Conservation (phyloP, 1,140 invertebrate species). For the Cotesia vestalis region DNA sequence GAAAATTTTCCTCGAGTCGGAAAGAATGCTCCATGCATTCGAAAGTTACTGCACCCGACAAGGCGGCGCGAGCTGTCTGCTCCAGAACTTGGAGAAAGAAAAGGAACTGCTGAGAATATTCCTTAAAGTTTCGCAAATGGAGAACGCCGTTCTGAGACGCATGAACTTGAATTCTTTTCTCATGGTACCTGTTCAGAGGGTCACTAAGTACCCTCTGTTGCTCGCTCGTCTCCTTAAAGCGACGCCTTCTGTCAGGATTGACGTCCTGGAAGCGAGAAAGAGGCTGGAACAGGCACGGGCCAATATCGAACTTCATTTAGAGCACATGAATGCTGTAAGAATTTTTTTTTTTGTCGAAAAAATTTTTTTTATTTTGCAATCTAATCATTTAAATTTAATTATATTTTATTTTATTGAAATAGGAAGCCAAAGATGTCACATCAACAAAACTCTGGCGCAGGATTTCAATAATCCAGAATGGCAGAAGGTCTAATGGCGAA, state of each 20-base stretch:
- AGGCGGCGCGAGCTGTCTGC: constrained; percentile 85
- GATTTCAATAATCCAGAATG: constrained; percentile 81
- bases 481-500: constrained; percentile 76
- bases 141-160: constrained; percentile 88
- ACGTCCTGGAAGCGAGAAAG: constrained; percentile 79
- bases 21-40: constrained; percentile 92
- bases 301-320: constrained; percentile 91
- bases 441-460: constrained; percentile 87
- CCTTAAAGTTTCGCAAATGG: constrained; percentile 94
- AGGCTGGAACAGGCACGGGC: constrained; percentile 85
- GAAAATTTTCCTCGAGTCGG: constrained; percentile 89
- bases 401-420: constrained; percentile 29
- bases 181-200: constrained; percentile 92
- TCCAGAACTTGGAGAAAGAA: constrained; percentile 93
- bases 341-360: constrained; percentile 20
- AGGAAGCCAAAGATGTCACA: constrained; percentile 88
- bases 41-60: constrained; percentile 93
- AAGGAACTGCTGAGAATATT: constrained; percentile 95
- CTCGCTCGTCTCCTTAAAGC: constrained; percentile 90
- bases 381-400: neutral
- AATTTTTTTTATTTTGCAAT: constrained; percentile 14
- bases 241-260: constrained; percentile 72
- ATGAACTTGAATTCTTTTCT: constrained; percentile 98
- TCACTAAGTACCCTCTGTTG: constrained; percentile 92
- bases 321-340: constrained; percentile 89